These are phyloP conservation scores for Chlorospingus flavigularis DNA, from an alignment of 2,797 vertebrate genomes.

Conservation along the genomic window DNA sequence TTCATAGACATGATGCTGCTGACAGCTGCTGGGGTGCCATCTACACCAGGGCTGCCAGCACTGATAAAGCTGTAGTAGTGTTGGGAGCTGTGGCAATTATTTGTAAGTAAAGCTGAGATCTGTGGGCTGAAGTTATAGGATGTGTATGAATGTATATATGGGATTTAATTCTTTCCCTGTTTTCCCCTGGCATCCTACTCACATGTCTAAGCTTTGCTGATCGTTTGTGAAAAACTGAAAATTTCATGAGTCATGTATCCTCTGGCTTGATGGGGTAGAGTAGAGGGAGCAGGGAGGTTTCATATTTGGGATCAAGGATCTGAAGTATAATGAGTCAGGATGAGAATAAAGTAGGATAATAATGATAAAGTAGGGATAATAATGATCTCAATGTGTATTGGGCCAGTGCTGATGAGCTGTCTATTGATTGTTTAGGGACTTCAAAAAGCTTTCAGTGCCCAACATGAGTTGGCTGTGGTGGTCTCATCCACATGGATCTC, in stretches of 20 bases:
- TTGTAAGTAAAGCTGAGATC: constrained; percentile 5
- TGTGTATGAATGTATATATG: neutral
- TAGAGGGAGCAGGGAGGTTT: neutral
- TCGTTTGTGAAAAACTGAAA: neutral
- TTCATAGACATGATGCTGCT: constrained; percentile 26
- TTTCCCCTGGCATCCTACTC: neutral
- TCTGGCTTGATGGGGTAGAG: neutral
- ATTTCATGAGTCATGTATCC: neutral
- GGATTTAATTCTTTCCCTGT: neutral
- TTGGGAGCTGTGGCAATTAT: neutral
- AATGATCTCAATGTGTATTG: neutral
- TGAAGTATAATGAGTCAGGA: neutral
- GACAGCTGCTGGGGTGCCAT: constrained; percentile 37
- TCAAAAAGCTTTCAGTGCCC: neutral
- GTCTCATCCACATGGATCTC: neutral
- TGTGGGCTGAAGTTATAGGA: neutral
- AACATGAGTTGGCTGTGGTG: neutral
- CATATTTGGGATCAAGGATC: neutral
- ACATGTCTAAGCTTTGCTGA: neutral
- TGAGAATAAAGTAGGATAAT: neutral
- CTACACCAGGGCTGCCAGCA: neutral
- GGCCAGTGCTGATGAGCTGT: neutral
- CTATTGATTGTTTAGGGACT: neutral
- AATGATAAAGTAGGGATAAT: neutral
- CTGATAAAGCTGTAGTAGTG: constrained; percentile 22